These are phyloP conservation scores for Columbina picui DNA, from an alignment of 2,113 vertebrate genomes.

Conservation along the genomic window DNA sequence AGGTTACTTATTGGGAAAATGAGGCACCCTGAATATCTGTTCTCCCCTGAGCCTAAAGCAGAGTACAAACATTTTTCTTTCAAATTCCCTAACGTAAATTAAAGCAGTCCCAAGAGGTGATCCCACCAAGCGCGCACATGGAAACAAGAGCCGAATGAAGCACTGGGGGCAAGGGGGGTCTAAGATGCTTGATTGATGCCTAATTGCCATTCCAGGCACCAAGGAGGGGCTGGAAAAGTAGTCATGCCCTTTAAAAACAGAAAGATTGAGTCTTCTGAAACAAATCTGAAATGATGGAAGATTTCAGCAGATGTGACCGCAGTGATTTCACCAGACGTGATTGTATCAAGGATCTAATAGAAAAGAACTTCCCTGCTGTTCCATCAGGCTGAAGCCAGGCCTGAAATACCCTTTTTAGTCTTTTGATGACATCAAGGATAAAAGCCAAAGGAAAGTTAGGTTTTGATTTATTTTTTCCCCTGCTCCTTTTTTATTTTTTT, in stretches of 20 bases:
- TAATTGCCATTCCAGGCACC: neutral
- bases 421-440: conserved; percentile 65
- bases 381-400: conserved; percentile 43
- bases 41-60: neutral
- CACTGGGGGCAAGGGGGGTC: neutral
- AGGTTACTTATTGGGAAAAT: neutral
- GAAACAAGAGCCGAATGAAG: neutral
- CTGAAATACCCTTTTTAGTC: conserved; percentile 60
- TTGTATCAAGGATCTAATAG: conserved; percentile 61
- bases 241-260: conserved; percentile 37
- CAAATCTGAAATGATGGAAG: conserved; percentile 59
- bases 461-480: conserved; percentile 54
- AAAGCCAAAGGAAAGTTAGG: conserved; percentile 57
- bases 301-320: conserved; percentile 61
- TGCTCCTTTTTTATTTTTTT: neutral
- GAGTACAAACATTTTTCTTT: neutral
- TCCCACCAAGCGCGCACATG: neutral
- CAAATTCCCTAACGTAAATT: neutral
- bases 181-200: neutral
- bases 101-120: neutral
- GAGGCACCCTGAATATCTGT: neutral
- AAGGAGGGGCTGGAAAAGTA: conserved; percentile 15
- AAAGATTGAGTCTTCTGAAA: conserved; percentile 59
- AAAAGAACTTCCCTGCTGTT: conserved; percentile 71
- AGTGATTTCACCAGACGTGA: conserved; percentile 61